A percentile compares a stretch with the other conserved stretches of the same genome.
These are phyloP conservation scores for Scartelaos histophorus DNA, from an alignment of 2,113 vertebrate genomes.

Conservation along the genomic window DNA sequence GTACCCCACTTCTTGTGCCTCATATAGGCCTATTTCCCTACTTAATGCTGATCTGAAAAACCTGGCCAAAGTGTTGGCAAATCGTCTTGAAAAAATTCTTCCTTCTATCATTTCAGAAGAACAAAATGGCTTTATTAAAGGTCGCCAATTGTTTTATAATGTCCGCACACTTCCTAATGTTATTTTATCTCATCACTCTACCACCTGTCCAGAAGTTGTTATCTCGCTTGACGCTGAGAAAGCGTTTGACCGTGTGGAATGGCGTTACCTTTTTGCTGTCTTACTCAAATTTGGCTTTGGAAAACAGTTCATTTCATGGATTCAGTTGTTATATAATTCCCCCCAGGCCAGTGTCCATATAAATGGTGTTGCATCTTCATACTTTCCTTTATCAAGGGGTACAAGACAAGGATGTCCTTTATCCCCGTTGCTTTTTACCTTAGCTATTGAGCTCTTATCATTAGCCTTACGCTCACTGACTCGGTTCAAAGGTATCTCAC, in stretches of 20 bases:
- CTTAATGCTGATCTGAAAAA: background rate
- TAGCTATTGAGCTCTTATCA: background rate
- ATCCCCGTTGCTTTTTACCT: background rate
- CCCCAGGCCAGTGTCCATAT: background rate
- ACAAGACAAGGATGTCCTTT: background rate
- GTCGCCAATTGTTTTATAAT: background rate
- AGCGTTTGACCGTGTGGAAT: background rate
- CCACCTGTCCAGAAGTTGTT: background rate
- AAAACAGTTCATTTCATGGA: background rate
- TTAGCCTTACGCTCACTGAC: background rate
- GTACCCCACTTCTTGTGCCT: background rate
- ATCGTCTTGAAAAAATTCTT: background rate
- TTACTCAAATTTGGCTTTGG: background rate
- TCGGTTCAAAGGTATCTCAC: background rate
- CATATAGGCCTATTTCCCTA: slow-evolving; percentile 1
- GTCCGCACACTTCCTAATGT: background rate
- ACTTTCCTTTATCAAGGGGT: background rate
- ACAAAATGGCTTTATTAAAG: slow-evolving; percentile 1
- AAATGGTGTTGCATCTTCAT: background rate
- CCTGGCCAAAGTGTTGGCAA: background rate
- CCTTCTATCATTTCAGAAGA: background rate
- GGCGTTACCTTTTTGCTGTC: background rate
- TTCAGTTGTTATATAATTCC: background rate
- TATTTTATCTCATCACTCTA: background rate
- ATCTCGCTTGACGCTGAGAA: background rate